Percentiles rank a stretch among this genome's conserved stretches.
phyloP scores from a whole-genome alignment of 2,797 vertebrate species.

The Intellagama lesueurii region DNA sequence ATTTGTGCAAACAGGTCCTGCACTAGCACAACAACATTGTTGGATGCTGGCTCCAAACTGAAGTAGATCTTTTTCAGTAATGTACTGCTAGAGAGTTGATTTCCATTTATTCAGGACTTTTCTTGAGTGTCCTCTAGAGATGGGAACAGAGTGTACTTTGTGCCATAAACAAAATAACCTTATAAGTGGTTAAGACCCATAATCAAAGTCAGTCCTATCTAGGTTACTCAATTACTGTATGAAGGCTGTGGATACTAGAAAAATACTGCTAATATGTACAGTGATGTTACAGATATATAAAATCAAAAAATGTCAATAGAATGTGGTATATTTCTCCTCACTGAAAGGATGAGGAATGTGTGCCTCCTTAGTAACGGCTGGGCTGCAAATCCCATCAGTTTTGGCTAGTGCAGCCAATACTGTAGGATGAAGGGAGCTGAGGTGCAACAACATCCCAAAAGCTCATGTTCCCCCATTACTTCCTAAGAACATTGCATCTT shows the following conservation, averaged over 20 bases:
- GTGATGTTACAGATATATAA: background rate
- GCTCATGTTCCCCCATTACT: background rate
- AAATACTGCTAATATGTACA: background rate
- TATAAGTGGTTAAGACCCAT: background rate
- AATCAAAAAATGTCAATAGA: background rate
- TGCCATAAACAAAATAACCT: background rate
- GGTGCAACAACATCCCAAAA: background rate
- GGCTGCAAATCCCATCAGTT: background rate
- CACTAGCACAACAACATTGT: too few relatives aligned
- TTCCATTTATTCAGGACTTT: background rate
- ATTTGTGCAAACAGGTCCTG: too few relatives aligned
- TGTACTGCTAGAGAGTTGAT: background rate
- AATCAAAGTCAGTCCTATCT: background rate
- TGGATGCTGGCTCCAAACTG: slow-evolving; percentile 17
- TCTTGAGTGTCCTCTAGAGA: too few relatives aligned
- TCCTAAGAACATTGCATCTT: background rate
- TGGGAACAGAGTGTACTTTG: background rate
- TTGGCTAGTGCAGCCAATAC: background rate
- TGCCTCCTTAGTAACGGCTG: background rate
- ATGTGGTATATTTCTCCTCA: background rate
- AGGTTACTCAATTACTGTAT: background rate
- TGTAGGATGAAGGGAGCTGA: background rate
- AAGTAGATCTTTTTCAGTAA: slow-evolving; percentile 4
- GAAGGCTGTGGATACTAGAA: background rate
- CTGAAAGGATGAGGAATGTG: background rate